phyloP scores from a whole-genome alignment of 2,888 invertebrate species.

The Dryadula phaetusa region DNA sequence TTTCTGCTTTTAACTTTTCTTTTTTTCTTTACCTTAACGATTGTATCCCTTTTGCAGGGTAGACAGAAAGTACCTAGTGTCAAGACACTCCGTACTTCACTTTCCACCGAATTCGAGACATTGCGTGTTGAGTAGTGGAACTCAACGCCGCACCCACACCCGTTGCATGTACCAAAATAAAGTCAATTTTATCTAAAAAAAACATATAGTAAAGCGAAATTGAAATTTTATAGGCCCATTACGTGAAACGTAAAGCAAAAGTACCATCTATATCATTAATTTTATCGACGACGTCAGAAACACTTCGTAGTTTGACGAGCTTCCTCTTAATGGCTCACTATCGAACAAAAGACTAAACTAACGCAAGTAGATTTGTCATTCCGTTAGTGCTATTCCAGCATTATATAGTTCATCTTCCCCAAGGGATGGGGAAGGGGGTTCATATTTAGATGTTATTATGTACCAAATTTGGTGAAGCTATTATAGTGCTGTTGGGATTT shows the following conservation, averaged over 20 bases:
- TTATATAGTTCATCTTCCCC: background rate
- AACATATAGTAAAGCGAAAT: background rate
- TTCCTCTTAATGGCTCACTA: constrained; percentile 21
- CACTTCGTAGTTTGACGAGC: constrained; percentile 26
- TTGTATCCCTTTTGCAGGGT: no score
- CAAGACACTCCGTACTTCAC: no score
- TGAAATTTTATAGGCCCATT: constrained; percentile 4
- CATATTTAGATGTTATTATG: background rate
- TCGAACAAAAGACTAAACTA: constrained; percentile 22
- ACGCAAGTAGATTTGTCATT: constrained; percentile 20
- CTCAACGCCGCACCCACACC: background rate
- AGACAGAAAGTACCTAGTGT: no score
- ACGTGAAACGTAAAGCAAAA: constrained; percentile 9
- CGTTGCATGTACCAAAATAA: background rate
- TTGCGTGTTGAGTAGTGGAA: no score
- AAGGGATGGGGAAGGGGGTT: background rate
- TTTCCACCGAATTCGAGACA: no score
- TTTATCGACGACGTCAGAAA: constrained; percentile 22
- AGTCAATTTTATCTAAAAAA: no score
- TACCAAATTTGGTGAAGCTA: background rate
- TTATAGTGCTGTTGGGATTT: no score
- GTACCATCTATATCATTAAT: constrained; percentile 23
- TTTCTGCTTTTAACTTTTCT: constrained; percentile 1
- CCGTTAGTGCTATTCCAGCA: background rate
- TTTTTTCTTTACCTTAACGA: no score